phyloP scores from a whole-genome alignment of 92 coral and sea anemone genomes.

The Actinernus sp. region DNA sequence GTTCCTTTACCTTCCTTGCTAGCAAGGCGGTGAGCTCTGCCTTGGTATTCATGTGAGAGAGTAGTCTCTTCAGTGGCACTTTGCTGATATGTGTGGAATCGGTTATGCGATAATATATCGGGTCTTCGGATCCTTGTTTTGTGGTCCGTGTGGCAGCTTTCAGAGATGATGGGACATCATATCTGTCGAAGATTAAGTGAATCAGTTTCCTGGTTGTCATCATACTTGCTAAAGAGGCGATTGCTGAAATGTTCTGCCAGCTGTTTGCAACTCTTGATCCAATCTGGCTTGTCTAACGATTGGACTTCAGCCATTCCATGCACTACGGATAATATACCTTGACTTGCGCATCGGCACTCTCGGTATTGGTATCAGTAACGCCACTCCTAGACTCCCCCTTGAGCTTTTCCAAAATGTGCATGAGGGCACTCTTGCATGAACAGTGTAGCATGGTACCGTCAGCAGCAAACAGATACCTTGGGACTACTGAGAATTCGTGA shows the following conservation, averaged over 20 bases:
- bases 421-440: conserved; percentile 15
- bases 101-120: conserved; percentile 33
- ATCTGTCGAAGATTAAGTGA: conserved; percentile 42
- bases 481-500: conserved; percentile 36
- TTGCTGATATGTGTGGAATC: conserved; percentile 30
- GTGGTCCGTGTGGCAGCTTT: conserved; percentile 21
- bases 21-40: conserved; percentile 26
- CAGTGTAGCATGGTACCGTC: conserved; percentile 32
- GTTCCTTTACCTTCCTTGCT: background rate
- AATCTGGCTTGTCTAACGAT: conserved; percentile 50
- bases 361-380: background rate
- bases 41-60: conserved; percentile 30
- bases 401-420: conserved; percentile 13
- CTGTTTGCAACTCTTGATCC: conserved; percentile 31
- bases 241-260: conserved; percentile 48
- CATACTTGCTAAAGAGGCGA: conserved; percentile 14
- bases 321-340: conserved; percentile 18
- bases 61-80: conserved; percentile 39
- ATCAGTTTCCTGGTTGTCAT: conserved; percentile 16
- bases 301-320: conserved; percentile 66
- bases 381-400: background rate
- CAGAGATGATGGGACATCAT: conserved; percentile 32
- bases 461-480: conserved; percentile 23
- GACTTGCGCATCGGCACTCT: conserved; percentile 24
- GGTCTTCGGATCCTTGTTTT: conserved; percentile 29